A percentile compares a stretch with the other conserved stretches of the same genome.
Conservation (phyloP, 2,888 invertebrate genomes). For the Scaptodrosophila latifasciaeformis region DNA sequence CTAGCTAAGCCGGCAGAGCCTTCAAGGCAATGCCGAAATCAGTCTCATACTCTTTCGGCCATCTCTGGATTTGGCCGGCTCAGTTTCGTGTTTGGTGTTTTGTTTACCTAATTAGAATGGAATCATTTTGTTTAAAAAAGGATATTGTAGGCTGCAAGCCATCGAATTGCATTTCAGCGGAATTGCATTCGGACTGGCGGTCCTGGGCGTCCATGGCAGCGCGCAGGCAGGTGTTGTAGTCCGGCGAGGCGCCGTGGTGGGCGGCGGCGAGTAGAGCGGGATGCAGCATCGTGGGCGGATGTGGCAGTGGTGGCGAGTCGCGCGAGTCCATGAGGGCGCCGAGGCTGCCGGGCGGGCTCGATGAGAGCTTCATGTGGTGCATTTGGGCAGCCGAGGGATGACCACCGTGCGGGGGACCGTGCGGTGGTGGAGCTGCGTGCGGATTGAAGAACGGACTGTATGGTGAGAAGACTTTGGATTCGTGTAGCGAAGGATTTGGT, state of each 20-base stretch:
- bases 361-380: constrained; percentile 74
- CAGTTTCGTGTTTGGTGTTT: too few species aligned
- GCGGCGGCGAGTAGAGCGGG: constrained; percentile 89
- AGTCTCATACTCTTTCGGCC: too few species aligned
- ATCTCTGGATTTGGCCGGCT: too few species aligned
- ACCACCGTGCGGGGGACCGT: constrained; percentile 75
- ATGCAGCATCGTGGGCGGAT: constrained; percentile 89
- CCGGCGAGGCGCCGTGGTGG: constrained; percentile 87
- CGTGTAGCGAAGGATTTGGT: constrained; percentile 95
- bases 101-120: too few species aligned
- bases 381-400: constrained; percentile 75
- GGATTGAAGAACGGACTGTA: constrained; percentile 92
- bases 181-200: constrained; percentile 91
- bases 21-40: too few species aligned
- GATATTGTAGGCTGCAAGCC: constrained; percentile 97
- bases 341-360: constrained; percentile 78
- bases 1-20: too few species aligned
- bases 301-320: constrained; percentile 89
- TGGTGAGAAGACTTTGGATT: constrained; percentile 94
- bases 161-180: constrained; percentile 92
- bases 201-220: constrained; percentile 88
- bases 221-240: constrained; percentile 83
- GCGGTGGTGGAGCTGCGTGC: constrained; percentile 72
- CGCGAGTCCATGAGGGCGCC: constrained; percentile 80
- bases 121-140: constrained; percentile 81